Base-by-base conservation (phyloP, 1,140 invertebrate genomes). In the Stegodyphus mimosarum region DNA sequence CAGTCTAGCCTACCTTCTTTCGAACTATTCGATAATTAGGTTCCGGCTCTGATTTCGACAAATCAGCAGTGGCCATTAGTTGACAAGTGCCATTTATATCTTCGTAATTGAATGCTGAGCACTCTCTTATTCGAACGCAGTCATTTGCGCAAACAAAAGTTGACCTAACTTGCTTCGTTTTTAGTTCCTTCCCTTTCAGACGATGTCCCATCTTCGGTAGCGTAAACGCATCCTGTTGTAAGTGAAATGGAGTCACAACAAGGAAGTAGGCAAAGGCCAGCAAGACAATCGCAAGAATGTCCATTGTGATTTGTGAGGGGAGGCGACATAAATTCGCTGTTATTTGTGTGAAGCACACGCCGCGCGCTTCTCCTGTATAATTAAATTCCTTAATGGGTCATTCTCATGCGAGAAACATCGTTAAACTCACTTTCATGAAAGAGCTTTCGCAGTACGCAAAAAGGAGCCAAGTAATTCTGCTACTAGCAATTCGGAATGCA, bases 61-160 rank as follows among this genome's bases (percentile, higher is more conserved):
- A 69, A 76, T 83, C 60, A n/a, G 10, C 33, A 9, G 72, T 76
- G 0, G 49, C 51, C 72, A 83, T 83, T 11, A 83, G 18, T 13
- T 83, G 81, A 60, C 81, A 83, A n/a, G 81, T 75, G 6, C 64
- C 81, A 49, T 83, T 83, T 53, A 17, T 72, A 0, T 83, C 71
- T 15, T 52, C 33, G 33, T 83, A 83, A n/a, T 83, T 83, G 51
- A 75, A 83, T 9, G 81, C 81, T 10, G 33, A 55, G 15, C 81
- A 83, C n/a, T 76, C 73, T 7, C 52, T 6, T 6, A 83, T 15
- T 10, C 81, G 63, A 33, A 83, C 64, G 15, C 81, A 83, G 10
- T 83, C 81, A 69, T 75, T 74, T n/a, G 81, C 81, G 69, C 81
- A 83, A 15, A 83, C 52, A 55, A 70, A 67, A 7, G 81, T 83